phyloP scores from a whole-genome alignment of 92 coral and sea anemone genomes.

The Muricea muricata region DNA sequence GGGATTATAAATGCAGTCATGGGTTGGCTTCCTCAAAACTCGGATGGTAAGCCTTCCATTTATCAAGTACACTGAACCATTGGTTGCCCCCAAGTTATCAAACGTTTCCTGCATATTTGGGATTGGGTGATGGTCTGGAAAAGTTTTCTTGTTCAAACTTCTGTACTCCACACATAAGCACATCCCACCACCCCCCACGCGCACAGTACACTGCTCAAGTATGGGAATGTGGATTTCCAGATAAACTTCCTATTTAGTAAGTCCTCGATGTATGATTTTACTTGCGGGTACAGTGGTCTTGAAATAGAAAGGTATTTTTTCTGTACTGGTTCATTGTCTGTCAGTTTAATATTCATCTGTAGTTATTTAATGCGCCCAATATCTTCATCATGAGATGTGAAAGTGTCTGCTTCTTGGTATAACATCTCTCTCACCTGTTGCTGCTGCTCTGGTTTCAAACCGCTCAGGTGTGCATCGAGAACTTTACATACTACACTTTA shows the following conservation, averaged over 20 bases:
- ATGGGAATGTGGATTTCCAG: slow-evolving; percentile 53
- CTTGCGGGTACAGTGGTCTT: slow-evolving; percentile 57
- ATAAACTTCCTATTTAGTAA: slow-evolving; percentile 50
- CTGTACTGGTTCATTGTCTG: slow-evolving; percentile 44
- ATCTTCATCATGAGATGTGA: too few species aligned
- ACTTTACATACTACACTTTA: background rate
- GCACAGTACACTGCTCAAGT: slow-evolving; percentile 60
- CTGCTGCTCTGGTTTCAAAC: slow-evolving; percentile 17
- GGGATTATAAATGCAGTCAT: slow-evolving; percentile 8
- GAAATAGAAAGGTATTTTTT: slow-evolving; percentile 56
- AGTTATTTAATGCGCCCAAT: too few species aligned
- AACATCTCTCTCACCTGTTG: background rate
- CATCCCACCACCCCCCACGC: slow-evolving; percentile 60
- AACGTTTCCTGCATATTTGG: too few species aligned
- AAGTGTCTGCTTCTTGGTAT: too few species aligned
- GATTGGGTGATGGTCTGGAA: too few species aligned
- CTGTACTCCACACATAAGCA: slow-evolving; percentile 9
- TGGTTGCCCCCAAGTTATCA: background rate
- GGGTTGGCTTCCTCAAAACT: background rate
- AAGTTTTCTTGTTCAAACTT: too few species aligned
- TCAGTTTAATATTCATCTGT: slow-evolving; percentile 39
- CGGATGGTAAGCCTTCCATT: slow-evolving; percentile 7
- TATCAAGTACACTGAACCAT: slow-evolving; percentile 12
- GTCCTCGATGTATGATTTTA: slow-evolving; percentile 54
- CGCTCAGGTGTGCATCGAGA: slow-evolving; percentile 48